Evolutionary conservation across 2,888 invertebrate genomes (phyloP).

Genomic region (Leptinotarsa tumamoca): DNA sequence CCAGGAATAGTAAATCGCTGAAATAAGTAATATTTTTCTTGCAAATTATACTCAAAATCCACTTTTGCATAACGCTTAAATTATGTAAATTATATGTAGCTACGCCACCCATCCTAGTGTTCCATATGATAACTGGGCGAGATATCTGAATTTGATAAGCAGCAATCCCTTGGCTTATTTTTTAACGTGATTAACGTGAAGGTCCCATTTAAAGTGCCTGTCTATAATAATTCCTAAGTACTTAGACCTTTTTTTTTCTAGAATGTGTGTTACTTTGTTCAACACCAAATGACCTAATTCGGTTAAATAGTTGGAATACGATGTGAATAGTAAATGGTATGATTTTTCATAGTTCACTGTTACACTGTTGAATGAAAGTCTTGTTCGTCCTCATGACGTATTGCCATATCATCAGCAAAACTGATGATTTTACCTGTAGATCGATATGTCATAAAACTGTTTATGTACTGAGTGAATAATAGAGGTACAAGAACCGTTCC

Average conservation of each 20-base stretch:
- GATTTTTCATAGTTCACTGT: not conserved
- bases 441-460: not conserved
- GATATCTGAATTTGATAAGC: not conserved
- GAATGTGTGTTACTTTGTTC: not conserved
- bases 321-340: not conserved
- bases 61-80: not conserved
- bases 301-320: not conserved
- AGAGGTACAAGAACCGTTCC: not conserved
- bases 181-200: not conserved
- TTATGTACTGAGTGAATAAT: not conserved
- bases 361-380: not conserved
- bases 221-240: not conserved
- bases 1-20: not conserved
- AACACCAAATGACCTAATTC: not conserved
- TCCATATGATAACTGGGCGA: not conserved
- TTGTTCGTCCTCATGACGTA: not conserved
- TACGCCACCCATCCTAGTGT: not conserved
- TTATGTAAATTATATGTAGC: not conserved
- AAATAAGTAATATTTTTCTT: not conserved
- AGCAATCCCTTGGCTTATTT: not conserved
- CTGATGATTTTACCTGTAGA: not conserved
- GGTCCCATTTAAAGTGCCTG: not conserved
- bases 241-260: not conserved
- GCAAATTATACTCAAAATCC: not conserved
- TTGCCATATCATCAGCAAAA: conserved; percentile 1